These are phyloP conservation scores for Leptodactylus fuscus DNA, from an alignment of 2,113 vertebrate species.

Conservation along the genomic window DNA sequence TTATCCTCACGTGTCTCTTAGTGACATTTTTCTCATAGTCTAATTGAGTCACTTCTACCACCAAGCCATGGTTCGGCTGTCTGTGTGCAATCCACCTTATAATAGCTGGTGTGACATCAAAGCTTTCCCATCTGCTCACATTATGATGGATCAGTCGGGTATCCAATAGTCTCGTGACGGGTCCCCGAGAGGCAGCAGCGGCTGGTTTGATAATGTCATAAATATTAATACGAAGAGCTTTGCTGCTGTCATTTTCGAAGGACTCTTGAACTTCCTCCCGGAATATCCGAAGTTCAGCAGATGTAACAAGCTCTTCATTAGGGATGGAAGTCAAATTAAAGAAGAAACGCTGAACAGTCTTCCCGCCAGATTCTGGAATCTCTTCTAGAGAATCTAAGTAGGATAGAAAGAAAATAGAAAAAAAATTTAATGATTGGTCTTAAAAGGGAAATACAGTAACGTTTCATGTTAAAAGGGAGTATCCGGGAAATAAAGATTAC, in stretches of 20 bases:
- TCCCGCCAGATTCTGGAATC: slow-evolving; percentile 85
- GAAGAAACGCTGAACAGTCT: slow-evolving; percentile 91
- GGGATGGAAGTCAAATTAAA: slow-evolving; percentile 96
- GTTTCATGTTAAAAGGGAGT: too few species aligned
- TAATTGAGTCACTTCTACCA: slow-evolving; percentile 93
- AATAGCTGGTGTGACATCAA: slow-evolving; percentile 93
- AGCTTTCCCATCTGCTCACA: slow-evolving; percentile 93
- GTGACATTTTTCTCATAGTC: slow-evolving; percentile 74
- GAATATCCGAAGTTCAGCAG: slow-evolving; percentile 95
- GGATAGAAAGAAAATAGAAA: slow-evolving; percentile 56
- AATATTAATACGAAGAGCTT: slow-evolving; percentile 96
- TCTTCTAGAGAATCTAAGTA: slow-evolving; percentile 91
- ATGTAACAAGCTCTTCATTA: slow-evolving; percentile 88
- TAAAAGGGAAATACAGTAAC: background rate
- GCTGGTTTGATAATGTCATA: slow-evolving; percentile 92
- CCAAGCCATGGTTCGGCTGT: slow-evolving; percentile 89
- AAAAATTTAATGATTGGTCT: background rate
- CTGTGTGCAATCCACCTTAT: slow-evolving; percentile 90
- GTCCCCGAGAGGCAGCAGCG: slow-evolving; percentile 75
- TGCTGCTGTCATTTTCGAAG: slow-evolving; percentile 73
- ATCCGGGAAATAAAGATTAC: too few species aligned
- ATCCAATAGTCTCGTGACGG: slow-evolving; percentile 92
- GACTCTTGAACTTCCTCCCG: slow-evolving; percentile 86
- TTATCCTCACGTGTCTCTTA: slow-evolving; percentile 91
- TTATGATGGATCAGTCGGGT: slow-evolving; percentile 93